Conservation (phyloP, 2,888 invertebrate genomes). For the Volucella zonaria region DNA sequence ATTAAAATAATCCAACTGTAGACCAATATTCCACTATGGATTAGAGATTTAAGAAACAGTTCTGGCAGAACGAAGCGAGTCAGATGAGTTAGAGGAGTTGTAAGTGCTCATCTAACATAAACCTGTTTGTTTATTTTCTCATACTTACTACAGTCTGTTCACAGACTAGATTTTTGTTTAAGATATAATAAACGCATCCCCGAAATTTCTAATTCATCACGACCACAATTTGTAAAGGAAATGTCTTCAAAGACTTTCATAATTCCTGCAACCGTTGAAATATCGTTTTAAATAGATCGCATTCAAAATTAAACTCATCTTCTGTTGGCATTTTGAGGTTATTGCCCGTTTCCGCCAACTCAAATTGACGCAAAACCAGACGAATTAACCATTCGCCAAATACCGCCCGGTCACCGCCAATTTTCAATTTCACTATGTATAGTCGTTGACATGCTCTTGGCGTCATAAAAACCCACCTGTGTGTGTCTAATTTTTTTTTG, state of each 20-base stretch:
- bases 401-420: conserved; percentile 44
- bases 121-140: too few relatives aligned
- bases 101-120: too few relatives aligned
- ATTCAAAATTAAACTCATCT: conserved; percentile 60
- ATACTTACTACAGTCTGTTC: too few relatives aligned
- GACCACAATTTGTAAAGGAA: too few relatives aligned
- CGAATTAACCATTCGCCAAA: conserved; percentile 19
- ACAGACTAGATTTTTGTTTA: too few relatives aligned
- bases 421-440: conserved; percentile 53
- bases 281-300: conserved; percentile 27
- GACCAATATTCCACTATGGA: too few relatives aligned
- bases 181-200: too few relatives aligned
- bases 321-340: conserved; percentile 47
- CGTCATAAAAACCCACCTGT: conserved; percentile 38
- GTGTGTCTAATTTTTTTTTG: not conserved
- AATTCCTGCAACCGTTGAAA: conserved; percentile 11
- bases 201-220: too few relatives aligned
- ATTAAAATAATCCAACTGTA: too few relatives aligned
- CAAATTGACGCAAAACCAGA: not conserved
- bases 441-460: conserved; percentile 22
- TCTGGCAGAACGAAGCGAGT: too few relatives aligned
- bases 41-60: too few relatives aligned
- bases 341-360: conserved; percentile 45
- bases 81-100: too few relatives aligned
- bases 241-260: not conserved